Conservation (phyloP, 2,113 vertebrate species). For the Marcusenius ussheri region DNA sequence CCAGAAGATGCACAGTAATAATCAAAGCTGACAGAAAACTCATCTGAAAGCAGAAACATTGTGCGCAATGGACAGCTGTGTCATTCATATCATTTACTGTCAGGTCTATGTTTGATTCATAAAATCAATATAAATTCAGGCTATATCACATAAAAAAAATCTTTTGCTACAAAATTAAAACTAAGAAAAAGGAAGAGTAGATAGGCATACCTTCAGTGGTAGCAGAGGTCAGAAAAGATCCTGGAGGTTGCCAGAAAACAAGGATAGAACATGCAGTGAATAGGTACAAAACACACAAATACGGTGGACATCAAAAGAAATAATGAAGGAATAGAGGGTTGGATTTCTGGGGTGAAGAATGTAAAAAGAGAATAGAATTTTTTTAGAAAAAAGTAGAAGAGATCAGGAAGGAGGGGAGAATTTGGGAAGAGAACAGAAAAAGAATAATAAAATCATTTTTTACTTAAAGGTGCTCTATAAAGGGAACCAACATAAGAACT, state of each 20-base stretch:
- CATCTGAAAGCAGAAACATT: background rate
- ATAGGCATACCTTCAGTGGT: conserved; percentile 60
- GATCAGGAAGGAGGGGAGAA: background rate
- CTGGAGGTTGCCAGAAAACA: conserved; percentile 55
- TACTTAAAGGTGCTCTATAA: too few species aligned
- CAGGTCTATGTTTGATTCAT: conserved; percentile 18
- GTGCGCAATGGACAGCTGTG: background rate
- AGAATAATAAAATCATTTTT: background rate
- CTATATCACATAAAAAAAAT: conserved; percentile 12
- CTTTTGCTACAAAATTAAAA: conserved; percentile 22
- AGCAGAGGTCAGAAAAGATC: conserved; percentile 49
- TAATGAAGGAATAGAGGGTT: background rate
- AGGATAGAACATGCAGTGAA: conserved; percentile 50
- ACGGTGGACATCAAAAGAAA: conserved; percentile 29
- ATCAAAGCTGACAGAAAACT: background rate
- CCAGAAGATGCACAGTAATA: background rate
- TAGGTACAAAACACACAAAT: conserved; percentile 43
- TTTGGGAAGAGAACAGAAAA: background rate
- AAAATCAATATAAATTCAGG: background rate
- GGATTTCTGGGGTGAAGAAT: background rate
- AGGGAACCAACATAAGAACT: too few species aligned
- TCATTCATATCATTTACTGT: background rate
- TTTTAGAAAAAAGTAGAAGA: background rate
- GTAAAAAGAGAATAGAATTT: background rate
- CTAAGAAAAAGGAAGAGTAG: conserved; percentile 52